Base-by-base conservation (phyloP, 2,113 vertebrate genomes). In the Austrofundulus limnaeus region DNA sequence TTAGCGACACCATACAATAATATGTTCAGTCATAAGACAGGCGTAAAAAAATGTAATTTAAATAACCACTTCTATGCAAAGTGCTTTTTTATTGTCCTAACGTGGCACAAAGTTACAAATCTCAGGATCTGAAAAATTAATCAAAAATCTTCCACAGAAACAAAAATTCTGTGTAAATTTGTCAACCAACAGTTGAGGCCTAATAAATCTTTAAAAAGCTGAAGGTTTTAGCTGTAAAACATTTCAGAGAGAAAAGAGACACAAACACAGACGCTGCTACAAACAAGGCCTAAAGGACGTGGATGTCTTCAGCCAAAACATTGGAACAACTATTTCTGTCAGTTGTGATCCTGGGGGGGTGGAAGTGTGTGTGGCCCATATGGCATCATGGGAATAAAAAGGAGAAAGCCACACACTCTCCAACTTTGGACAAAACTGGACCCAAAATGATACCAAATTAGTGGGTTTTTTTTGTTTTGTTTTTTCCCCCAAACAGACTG, bases 291-390 rank as follows among this genome's bases (percentile, higher is more conserved):
- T 51, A 80, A 74, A 78, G 72, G 81, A 82, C 64, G 73, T 66
- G 58, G 54, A 61, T 19, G 65, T 73, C 66, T 63, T 61, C n/a
- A 20, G 49, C 42, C 45, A 53, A 70, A 83, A 85, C 48, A 59
- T 58, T 50, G 11, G 59, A 47, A 62, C 72, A 70, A 70, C 85
- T 88, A 88, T 88, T 85, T 82, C 60, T 72, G 81, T 82, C 70
- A 37, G 43, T 24, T 50, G 53, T 1, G 6, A 49, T 70, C 70
- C 59, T 66, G 46, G 46, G 80, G 65, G 80, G 65, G 68, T 71
- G 75, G 59, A 63, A 66, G 61, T 1, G 41, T 68, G 58, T 65
- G 78, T 66, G 70, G 67, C 61, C 72, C 59, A 70, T 63, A 82
- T 60, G 70, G 75, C 48, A 46, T 50, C 77, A 86, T 81, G 84